These are phyloP conservation scores for Ploceus nigricollis DNA, from an alignment of 2,113 vertebrate genomes.

Conservation along the genomic window DNA sequence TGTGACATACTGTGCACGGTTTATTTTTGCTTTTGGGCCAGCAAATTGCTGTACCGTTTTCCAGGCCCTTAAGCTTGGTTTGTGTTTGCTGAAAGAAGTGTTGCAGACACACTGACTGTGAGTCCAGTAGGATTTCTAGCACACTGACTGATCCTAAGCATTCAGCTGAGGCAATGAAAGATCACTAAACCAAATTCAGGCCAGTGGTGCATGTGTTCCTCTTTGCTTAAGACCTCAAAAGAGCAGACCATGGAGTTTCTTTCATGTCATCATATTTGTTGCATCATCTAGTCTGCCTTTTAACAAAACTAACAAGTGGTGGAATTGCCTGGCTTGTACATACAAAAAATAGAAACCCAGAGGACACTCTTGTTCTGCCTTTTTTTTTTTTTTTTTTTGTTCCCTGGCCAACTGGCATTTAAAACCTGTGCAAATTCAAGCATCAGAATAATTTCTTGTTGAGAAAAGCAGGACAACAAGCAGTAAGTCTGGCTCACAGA, in stretches of 20 bases:
- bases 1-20: background rate
- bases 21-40: slow-evolving; percentile 33
- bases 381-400: background rate
- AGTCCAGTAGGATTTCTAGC: background rate
- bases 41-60: background rate
- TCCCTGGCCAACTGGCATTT: background rate
- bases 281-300: background rate
- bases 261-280: background rate
- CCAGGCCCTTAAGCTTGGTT: slow-evolving; percentile 3
- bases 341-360: background rate
- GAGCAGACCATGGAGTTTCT: background rate
- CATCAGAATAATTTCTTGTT: background rate
- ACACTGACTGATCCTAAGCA: background rate
- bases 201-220: background rate
- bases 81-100: slow-evolving; percentile 28
- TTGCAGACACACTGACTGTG: background rate
- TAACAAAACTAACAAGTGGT: background rate
- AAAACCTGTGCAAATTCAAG: background rate
- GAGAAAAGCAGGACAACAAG: background rate
- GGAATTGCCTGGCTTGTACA: background rate
- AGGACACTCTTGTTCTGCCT: background rate
- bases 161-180: background rate
- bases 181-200: background rate
- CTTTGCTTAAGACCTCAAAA: background rate
- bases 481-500: background rate